Evolutionary conservation across 2,113 vertebrate species (phyloP).

Genomic region (Archocentrus centrarchus): DNA sequence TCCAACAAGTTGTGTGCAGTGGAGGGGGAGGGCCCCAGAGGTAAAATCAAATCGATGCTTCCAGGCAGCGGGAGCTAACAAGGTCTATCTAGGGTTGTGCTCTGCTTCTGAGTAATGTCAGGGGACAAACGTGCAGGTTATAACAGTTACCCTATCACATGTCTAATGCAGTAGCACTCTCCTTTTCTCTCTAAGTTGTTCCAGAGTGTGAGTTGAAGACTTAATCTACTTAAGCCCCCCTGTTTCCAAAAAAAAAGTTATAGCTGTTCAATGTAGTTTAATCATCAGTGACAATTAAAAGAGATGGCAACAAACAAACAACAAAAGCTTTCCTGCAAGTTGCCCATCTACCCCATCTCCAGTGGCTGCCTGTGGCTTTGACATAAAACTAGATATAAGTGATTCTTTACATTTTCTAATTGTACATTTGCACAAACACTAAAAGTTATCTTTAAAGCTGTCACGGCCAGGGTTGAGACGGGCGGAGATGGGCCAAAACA

Average conservation of each 20-base stretch:
- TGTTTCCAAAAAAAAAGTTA: not conserved
- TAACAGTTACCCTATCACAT: conserved; percentile 48
- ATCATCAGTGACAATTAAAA: not conserved
- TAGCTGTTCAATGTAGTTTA: not conserved
- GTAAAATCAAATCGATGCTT: conserved; percentile 75
- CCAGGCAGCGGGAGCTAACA: conserved; percentile 70
- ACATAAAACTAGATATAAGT: no score
- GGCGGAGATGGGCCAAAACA: no score
- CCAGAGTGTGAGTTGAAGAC: not conserved
- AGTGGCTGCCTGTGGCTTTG: not conserved
- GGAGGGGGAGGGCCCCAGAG: conserved; percentile 35
- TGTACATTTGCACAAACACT: no score
- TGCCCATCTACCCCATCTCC: not conserved
- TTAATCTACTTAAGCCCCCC: conserved; percentile 18
- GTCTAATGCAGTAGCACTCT: conserved; percentile 40
- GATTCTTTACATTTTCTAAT: no score
- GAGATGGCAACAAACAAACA: not conserved
- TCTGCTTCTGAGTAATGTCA: conserved; percentile 64
- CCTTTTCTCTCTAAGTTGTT: not conserved
- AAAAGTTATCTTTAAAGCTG: no score
- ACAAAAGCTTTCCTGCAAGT: rapidly evolving
- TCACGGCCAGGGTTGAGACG: no score
- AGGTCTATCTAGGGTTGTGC: conserved; percentile 67
- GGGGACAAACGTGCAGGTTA: conserved; percentile 52
- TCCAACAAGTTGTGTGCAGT: conserved; percentile 20